These are phyloP conservation scores for Drosophila nigromelanica DNA, from an alignment of 1,140 invertebrate species.

Conservation along the genomic window DNA sequence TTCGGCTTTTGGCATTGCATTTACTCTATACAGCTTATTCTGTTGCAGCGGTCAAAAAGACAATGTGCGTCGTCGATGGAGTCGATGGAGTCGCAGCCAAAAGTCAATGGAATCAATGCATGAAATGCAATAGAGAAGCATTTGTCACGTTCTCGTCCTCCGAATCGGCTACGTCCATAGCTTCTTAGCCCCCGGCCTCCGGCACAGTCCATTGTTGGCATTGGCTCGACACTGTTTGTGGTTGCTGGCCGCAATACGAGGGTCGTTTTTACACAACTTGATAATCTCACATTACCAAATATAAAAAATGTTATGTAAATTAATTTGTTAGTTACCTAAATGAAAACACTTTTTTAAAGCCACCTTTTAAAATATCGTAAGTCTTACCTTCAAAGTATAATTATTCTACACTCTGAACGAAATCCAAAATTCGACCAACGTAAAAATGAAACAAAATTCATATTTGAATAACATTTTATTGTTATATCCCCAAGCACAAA, in stretches of 20 bases:
- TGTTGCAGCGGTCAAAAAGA: conserved; percentile 36
- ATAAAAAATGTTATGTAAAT: not conserved
- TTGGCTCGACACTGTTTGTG: conserved; percentile 15
- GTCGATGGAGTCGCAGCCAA: conserved; percentile 30
- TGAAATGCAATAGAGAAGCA: conserved; percentile 22
- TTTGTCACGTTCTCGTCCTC: conserved; percentile 31
- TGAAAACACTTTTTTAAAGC: no score
- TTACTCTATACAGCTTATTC: conserved; percentile 28
- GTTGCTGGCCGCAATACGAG: conserved; percentile 19
- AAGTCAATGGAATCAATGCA: conserved; percentile 58
- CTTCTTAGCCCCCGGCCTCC: conserved; percentile 7
- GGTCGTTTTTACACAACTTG: not conserved
- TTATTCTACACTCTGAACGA: no score
- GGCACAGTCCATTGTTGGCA: conserved; percentile 10
- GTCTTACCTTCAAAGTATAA: no score
- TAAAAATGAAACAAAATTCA: not conserved
- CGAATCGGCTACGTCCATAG: no score
- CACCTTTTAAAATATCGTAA: no score
- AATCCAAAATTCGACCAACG: no score
- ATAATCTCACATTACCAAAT: not conserved
- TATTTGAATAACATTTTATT: not conserved
- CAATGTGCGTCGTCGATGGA: conserved; percentile 54
- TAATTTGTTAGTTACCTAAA: no score
- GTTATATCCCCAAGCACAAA: no score
- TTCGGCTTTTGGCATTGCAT: conserved; percentile 56